These are phyloP conservation scores for Dione juno DNA, from an alignment of 2,888 invertebrate genomes.

Conservation along the genomic window DNA sequence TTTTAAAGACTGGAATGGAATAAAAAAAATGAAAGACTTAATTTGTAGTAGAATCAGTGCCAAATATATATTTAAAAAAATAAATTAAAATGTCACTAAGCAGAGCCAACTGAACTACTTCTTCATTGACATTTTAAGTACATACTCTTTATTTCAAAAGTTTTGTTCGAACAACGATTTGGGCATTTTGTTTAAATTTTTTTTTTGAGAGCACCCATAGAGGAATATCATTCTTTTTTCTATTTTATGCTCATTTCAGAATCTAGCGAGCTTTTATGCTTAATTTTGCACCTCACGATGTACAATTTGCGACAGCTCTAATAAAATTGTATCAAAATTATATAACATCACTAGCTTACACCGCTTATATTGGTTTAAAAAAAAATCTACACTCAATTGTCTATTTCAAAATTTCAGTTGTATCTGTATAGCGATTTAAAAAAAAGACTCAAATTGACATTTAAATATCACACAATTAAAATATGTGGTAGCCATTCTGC, in stretches of 20 bases:
- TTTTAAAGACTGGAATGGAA: too few relatives aligned
- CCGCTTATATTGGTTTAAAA: too few relatives aligned
- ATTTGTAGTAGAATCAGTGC: neutral
- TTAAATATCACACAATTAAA: constrained; percentile 43
- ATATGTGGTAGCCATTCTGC: constrained; percentile 47
- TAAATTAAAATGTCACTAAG: constrained; percentile 16
- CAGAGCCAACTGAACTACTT: constrained; percentile 6
- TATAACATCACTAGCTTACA: too few relatives aligned
- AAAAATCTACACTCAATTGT: neutral
- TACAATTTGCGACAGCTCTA: too few relatives aligned
- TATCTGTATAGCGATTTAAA: neutral
- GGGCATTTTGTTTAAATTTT: constrained; percentile 1
- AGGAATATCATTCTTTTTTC: neutral
- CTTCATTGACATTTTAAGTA: constrained; percentile 15
- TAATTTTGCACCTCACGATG: too few relatives aligned
- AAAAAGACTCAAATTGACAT: constrained; percentile 24
- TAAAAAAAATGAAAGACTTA: neutral
- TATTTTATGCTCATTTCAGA: too few relatives aligned
- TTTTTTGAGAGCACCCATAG: neutral
- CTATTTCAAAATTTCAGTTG: constrained; percentile 5
- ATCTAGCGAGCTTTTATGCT: too few relatives aligned
- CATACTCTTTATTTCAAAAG: constrained; percentile 2
- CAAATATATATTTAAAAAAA: neutral
- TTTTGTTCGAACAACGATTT: neutral
- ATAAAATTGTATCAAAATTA: too few relatives aligned